Evolutionary conservation across 2,888 invertebrate genomes (phyloP), one percentile per base, ranked within the genome.

Genomic region (Timandra comae): DNA sequence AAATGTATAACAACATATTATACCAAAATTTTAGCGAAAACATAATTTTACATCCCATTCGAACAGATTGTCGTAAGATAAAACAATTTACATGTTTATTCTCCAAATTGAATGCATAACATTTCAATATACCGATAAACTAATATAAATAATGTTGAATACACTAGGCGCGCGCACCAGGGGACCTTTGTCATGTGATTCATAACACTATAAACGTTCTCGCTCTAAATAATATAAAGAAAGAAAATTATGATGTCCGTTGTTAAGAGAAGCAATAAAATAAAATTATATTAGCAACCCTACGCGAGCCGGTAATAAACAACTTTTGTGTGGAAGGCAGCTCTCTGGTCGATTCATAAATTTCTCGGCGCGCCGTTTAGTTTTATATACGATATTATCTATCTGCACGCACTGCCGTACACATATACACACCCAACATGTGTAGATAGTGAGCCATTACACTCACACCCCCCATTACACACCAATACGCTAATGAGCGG

Each of bases 281-380:
- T 68, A 62, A 63, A 68, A 71, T 67, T 69, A 67, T 62, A 72
- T 68, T 67, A 67, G 71, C 63, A 81, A 58, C 84, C 84, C 84
- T 81, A 69, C 48, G 55, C 55, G 60, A 50, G 58, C 52, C 46
- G 39, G 72, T 63, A 63, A 80, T 84, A 84, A 82, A 85, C 80
- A 77, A 82, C 72, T 74, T 80, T 79, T 77, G 81, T 78, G 78
- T 79, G 73, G 82, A 84, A 81, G 80, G 81, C 80, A 78, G 71
- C 73, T 72, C 71, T 63, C 63, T 48, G 60, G 66, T 61, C 68
- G 78, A 78, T 80, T 80, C 81, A 84, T 84, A 84, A 82, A 82
- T 81, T 78, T 74, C 61, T 64, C 71, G 59, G 73, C 76, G 76
- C 73, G 74, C 72, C 77, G 72, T 76, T 81, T 79, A 77, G 79